Conservation (phyloP, 2,888 invertebrate genomes). For the Leucania comma region DNA sequence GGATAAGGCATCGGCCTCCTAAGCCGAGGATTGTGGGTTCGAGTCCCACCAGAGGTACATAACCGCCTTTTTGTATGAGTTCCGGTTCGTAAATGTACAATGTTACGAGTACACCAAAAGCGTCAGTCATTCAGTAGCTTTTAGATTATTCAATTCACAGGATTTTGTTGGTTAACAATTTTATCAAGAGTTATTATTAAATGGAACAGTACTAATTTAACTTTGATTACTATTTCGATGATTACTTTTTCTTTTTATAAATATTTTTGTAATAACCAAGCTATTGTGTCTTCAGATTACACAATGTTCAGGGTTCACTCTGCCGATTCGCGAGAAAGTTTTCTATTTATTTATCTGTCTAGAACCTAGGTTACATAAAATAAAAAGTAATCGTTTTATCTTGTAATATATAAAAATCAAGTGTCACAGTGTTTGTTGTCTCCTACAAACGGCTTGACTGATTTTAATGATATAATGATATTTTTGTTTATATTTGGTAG, state of each 20-base stretch:
- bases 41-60: constrained; percentile 96
- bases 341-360: not conserved
- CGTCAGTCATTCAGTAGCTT: constrained; percentile 25
- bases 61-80: constrained; percentile 73
- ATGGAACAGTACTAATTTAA: not conserved
- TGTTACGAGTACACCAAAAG: constrained; percentile 21
- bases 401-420: not conserved
- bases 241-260: not conserved
- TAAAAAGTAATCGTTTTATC: not conserved
- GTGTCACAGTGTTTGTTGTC: no score
- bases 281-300: not conserved
- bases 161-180: constrained; percentile 16
- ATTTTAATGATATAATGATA: no score
- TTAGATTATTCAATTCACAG: constrained; percentile 1
- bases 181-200: constrained; percentile 1
- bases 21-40: constrained; percentile 96
- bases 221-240: not conserved
- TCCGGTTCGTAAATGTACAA: constrained; percentile 5
- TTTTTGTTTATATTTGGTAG: no score
- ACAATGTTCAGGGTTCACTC: not conserved
- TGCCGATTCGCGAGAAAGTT: not conserved
- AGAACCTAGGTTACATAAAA: not conserved
- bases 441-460: no score
- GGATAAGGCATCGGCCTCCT: constrained; percentile 96
- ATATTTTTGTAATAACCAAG: not conserved